Percentiles rank a stretch among this genome's conserved stretches.
Evolutionary conservation across 2,888 invertebrate species (phyloP).

Genomic region (Hemithea aestivaria): DNA sequence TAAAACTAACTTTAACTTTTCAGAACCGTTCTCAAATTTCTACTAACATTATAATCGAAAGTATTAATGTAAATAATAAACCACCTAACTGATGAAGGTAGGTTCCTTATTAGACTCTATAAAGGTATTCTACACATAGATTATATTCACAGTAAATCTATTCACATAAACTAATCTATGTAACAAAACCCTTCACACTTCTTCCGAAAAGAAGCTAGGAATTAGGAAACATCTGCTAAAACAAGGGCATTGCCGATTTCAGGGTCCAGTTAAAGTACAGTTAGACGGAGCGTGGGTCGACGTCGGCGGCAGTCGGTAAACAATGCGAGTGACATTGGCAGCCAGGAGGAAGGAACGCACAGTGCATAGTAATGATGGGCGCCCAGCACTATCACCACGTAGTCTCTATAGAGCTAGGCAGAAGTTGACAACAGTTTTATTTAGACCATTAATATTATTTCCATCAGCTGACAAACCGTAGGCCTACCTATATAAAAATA

Average conservation of each 20-base stretch:
- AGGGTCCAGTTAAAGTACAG: slow-evolving; percentile 73
- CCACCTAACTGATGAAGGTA: too few relatives aligned
- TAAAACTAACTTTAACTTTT: too few relatives aligned
- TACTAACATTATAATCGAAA: too few relatives aligned
- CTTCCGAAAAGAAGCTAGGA: slow-evolving; percentile 38
- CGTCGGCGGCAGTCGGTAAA: slow-evolving; percentile 47
- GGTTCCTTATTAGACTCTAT: too few relatives aligned
- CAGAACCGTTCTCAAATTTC: too few relatives aligned
- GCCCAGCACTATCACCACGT: slow-evolving; percentile 39
- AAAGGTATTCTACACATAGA: too few relatives aligned
- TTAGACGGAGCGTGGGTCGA: slow-evolving; percentile 52
- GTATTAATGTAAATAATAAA: too few relatives aligned
- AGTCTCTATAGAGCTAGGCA: slow-evolving; percentile 24
- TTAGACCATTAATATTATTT: background rate
- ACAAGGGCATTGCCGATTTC: slow-evolving; percentile 77
- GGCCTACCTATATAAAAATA: too few relatives aligned
- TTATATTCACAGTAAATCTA: too few relatives aligned
- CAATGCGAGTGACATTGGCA: slow-evolving; percentile 72
- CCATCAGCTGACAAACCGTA: too few relatives aligned
- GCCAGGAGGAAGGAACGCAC: slow-evolving; percentile 71
- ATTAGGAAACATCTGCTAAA: slow-evolving; percentile 48
- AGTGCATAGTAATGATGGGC: slow-evolving; percentile 61
- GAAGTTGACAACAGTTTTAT: slow-evolving; percentile 22
- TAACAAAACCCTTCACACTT: slow-evolving; percentile 5
- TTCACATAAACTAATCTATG: too few relatives aligned